phyloP scores from a whole-genome alignment of 2,797 vertebrate genomes.

The Coranthus polyacanthus region DNA sequence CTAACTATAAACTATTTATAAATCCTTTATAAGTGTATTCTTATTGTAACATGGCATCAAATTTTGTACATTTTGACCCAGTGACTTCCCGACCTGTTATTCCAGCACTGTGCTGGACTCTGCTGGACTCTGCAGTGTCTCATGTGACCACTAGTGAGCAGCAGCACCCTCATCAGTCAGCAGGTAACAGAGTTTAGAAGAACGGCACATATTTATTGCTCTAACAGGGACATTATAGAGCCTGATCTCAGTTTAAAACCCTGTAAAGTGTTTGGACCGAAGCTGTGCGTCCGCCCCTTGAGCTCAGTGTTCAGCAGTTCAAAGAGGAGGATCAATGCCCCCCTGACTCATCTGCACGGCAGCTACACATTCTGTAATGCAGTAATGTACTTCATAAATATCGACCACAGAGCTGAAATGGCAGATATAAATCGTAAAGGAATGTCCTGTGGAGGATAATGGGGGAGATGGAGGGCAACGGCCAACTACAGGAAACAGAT shows the following conservation, averaged over 20 bases:
- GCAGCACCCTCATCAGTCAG: slow-evolving; percentile 41
- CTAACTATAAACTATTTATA: no score
- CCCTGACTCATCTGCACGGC: slow-evolving; percentile 43
- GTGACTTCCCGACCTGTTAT: no score
- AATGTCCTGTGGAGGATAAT: slow-evolving; percentile 58
- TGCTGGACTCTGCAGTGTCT: slow-evolving; percentile 43
- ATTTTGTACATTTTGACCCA: no score
- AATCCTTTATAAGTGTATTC: no score
- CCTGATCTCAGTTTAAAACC: slow-evolving; percentile 44
- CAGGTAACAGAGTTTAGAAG: slow-evolving; percentile 37
- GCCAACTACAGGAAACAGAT: slow-evolving; percentile 51
- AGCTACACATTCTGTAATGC: slow-evolving; percentile 71
- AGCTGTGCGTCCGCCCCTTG: slow-evolving; percentile 33
- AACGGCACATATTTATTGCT: slow-evolving; percentile 41
- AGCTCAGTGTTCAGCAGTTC: slow-evolving; percentile 30
- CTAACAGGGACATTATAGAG: slow-evolving; percentile 19
- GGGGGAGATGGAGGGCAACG: slow-evolving; percentile 47
- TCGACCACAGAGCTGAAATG: slow-evolving; percentile 69
- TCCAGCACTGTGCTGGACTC: no score
- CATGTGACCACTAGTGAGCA: slow-evolving; percentile 72
- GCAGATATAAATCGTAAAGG: slow-evolving; percentile 76
- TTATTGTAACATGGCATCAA: no score
- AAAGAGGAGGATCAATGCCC: slow-evolving; percentile 58
- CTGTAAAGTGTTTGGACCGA: slow-evolving; percentile 45
- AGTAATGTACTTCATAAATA: slow-evolving; percentile 82